Evolutionary conservation across 2,888 invertebrate genomes (phyloP), one percentile per base, ranked within the genome.

Genomic region (Alentia gelatinosa): DNA sequence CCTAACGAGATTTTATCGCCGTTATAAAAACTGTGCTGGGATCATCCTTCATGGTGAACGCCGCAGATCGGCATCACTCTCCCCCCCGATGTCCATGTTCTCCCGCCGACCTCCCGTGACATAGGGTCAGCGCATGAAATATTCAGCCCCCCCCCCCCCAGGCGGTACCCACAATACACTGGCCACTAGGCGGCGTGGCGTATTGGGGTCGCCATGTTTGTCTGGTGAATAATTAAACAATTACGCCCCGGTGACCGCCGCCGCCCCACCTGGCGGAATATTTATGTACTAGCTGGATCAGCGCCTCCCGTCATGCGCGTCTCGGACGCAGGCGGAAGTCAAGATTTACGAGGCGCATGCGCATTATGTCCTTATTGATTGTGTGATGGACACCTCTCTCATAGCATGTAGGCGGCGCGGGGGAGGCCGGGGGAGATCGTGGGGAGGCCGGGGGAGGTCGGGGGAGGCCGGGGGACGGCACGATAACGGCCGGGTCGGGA

Each of bases 201-300:
- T 63, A 23, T n/a, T 63, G 63, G n/a, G n/a, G 63, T 19, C 56
- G 56, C 56, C 56, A 56, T 56, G 68, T 68, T 68, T 30, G 68
- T 68, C 30, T 68, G 68, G 30, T 68, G 68, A 68, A 68, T 68
- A 30, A 68, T 68, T 68, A 30, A 68, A 68, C 68, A 68, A 68
- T 68, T 68, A 68, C 26, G 68, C 30, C 33, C 30, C 30, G 68
- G n/a, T 47, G 9, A 47, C 9, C 30, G n/a, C 56, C 56, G 19
- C 56, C 56, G 68, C 68, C 30, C 68, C 68, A 68, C 68, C 68
- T 68, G 68, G 68, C 5, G 5, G 56, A 56, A n/a, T 56, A 56
- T 56, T 56, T 56, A 56, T 56, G 56, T 56, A 56, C 56, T 56
- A 56, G 56, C 19, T n/a, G 56, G 56, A 56, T 56, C 56, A 56